A percentile compares a stretch with the other conserved stretches of the same genome.
Conservation (phyloP, 2,888 invertebrate species). For the Ceramica pisi region DNA sequence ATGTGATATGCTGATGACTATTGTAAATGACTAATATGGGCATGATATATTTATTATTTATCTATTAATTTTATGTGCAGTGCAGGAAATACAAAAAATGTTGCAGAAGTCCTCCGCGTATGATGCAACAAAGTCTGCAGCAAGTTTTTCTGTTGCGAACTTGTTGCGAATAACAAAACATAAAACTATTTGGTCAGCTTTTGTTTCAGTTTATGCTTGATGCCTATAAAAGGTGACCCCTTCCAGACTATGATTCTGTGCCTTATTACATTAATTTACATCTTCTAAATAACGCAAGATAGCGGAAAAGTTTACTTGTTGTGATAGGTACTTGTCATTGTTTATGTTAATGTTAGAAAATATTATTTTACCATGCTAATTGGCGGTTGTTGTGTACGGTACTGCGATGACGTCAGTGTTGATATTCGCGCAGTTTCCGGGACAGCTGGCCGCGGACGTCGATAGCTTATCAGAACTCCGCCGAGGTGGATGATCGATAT, state of each 20-base stretch:
- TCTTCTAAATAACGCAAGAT: conserved; percentile 10
- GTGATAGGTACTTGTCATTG: conserved; percentile 36
- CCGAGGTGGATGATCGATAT: conserved; percentile 86
- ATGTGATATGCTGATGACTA: conserved; percentile 47
- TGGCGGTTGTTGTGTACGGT: conserved; percentile 54
- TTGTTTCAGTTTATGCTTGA: conserved; percentile 16
- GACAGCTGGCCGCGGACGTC: conserved; percentile 80
- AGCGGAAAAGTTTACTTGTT: conserved; percentile 47
- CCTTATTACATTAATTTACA: not conserved
- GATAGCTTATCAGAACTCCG: conserved; percentile 82
- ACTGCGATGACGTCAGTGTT: conserved; percentile 72
- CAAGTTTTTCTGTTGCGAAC: conserved; percentile 18
- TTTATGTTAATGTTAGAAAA: conserved; percentile 51
- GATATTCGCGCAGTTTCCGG: conserved; percentile 79
- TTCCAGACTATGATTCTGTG: not conserved
- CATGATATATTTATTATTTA: conserved; percentile 43
- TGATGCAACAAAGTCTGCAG: conserved; percentile 36
- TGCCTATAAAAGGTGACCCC: not conserved
- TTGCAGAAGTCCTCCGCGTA: conserved; percentile 27
- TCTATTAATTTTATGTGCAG: conserved; percentile 43
- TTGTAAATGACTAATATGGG: conserved; percentile 61
- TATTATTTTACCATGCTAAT: conserved; percentile 57
- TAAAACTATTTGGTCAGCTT: conserved; percentile 13
- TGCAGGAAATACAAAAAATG: conserved; percentile 52
- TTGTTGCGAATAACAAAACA: conserved; percentile 20